Evolutionary conservation across 1,140 invertebrate genomes (phyloP), one percentile per base, ranked within the genome.

Genomic region (Hylaeus volcanicus): DNA sequence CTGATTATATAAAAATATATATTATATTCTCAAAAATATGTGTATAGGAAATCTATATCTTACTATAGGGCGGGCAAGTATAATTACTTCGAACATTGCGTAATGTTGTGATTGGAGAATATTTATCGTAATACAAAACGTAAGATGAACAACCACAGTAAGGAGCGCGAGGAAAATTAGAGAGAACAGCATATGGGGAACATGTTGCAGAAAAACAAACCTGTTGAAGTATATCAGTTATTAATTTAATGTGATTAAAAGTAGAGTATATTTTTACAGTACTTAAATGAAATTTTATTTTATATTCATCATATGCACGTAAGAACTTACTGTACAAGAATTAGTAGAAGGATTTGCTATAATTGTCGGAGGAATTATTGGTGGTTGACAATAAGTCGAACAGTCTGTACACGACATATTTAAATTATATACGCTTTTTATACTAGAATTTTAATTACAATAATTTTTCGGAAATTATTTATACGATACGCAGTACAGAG

Each of bases 51-150:
- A 66, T 5, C 8, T 9, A 48, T 41, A 41, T 65, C 43, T 66
- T 80, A 81, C 79, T 68, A 12, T 53, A 81, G 15, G 79, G 79
- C 5, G 73, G 79, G 15, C 65, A 76, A 1, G 64, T 61, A n/a
- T 41, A 39, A 15, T 8, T 41, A 15, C 39, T 15, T n/a, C 64
- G 65, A 43, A 55, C 9, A 53, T 39, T 69, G 5, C 65, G 64
- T 55, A 68, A 12, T n/a, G 79, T 74, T 53, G 73, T 53, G n/a
- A 43, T 43, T 26, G 73, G 65, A 0, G 53, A 48, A 43, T 75
- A 81, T 69, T 81, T 81, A 61, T 58, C 64, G 9, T n/a, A 68
- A n/a, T 53, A 76, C 0, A 48, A 26, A 8, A 64, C 2, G 41
- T 51, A 66, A 68, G 63, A 51, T 51, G 63, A 58, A 9, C 58